phyloP scores from a whole-genome alignment of 2,888 invertebrate species.

The Amblyjoppa proteus region DNA sequence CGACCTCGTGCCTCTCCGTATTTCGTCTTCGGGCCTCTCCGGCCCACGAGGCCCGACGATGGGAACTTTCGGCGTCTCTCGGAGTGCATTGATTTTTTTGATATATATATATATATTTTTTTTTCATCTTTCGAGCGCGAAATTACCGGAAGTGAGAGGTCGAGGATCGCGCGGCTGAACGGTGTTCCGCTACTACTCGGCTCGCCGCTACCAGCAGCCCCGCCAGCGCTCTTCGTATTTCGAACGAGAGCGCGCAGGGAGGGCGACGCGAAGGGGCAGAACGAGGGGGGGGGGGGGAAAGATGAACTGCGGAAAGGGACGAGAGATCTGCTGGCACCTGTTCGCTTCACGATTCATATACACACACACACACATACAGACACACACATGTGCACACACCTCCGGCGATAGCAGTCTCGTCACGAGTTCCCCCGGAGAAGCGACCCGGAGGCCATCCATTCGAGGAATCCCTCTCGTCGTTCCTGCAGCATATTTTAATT shows the following conservation, averaged over 20 bases:
- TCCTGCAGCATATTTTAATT: constrained; percentile 54
- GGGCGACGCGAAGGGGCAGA: constrained; percentile 28
- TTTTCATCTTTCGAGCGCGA: constrained; percentile 70
- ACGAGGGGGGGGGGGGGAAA: constrained; percentile 11
- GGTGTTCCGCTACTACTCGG: constrained; percentile 40
- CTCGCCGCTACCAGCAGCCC: constrained; percentile 21
- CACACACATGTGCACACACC: constrained; percentile 7
- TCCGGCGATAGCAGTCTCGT: constrained; percentile 46
- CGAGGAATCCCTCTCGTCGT: constrained; percentile 53
- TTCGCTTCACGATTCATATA: constrained; percentile 19
- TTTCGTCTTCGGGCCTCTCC: too few relatives aligned
- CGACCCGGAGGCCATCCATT: constrained; percentile 35
- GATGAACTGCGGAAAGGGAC: constrained; percentile 33
- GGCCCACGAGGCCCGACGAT: constrained; percentile 63
- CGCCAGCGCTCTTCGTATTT: constrained; percentile 42
- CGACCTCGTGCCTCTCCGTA: too few relatives aligned
- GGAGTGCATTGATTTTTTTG: constrained; percentile 79
- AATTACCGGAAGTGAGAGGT: constrained; percentile 82
- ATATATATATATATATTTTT: neutral
- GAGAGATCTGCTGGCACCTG: constrained; percentile 50
- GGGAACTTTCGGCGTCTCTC: constrained; percentile 73
- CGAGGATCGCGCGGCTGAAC: constrained; percentile 70
- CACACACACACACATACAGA: neutral
- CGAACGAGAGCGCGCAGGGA: constrained; percentile 58
- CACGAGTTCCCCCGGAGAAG: constrained; percentile 53